These are phyloP conservation scores for Telenomus remus DNA, from an alignment of 1,140 invertebrate genomes.

Conservation along the genomic window DNA sequence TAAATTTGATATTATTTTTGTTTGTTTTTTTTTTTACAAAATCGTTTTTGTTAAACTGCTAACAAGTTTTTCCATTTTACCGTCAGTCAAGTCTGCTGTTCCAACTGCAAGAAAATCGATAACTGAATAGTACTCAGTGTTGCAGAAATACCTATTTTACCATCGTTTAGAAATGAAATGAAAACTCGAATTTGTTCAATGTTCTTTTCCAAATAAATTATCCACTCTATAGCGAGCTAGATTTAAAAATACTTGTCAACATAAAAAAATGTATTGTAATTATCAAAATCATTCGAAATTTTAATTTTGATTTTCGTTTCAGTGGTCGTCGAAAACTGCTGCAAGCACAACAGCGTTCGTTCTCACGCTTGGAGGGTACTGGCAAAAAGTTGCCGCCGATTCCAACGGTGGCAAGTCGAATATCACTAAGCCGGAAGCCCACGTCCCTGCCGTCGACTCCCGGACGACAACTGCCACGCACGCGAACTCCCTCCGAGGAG, in stretches of 20 bases:
- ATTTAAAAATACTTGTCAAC: too few species aligned
- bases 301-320: too few species aligned
- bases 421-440: slow-evolving; percentile 64
- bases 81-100: too few species aligned
- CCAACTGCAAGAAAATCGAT: too few species aligned
- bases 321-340: slow-evolving; percentile 63
- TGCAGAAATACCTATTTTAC: not conserved
- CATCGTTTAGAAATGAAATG: not conserved
- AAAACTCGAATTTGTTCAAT: not conserved
- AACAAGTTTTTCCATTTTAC: not conserved
- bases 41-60: too few species aligned
- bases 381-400: slow-evolving; percentile 72
- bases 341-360: slow-evolving; percentile 65
- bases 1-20: too few species aligned
- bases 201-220: too few species aligned
- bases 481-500: slow-evolving; percentile 72
- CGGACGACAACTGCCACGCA: slow-evolving; percentile 76
- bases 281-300: too few species aligned
- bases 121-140: too few species aligned
- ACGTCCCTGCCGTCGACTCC: slow-evolving; percentile 76
- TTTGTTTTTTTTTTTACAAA: not conserved
- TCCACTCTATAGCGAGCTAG: too few species aligned
- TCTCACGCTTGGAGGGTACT: slow-evolving; percentile 65
- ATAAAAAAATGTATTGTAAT: too few species aligned
- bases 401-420: slow-evolving; percentile 71